These are phyloP conservation scores for Xiphophorus couchianus DNA, from an alignment of 2,113 vertebrate genomes.

Conservation along the genomic window DNA sequence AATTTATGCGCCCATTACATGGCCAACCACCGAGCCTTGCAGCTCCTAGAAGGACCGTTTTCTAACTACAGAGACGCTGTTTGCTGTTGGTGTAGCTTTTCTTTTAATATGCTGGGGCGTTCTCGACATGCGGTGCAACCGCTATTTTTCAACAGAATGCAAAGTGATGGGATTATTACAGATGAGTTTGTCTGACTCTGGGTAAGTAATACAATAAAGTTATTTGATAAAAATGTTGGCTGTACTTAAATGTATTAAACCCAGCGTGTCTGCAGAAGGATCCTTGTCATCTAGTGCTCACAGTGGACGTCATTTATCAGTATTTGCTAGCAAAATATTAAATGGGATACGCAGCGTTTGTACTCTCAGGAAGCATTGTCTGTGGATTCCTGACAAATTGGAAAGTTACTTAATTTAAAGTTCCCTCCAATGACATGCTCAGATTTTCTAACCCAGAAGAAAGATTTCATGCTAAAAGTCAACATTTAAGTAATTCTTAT, in stretches of 20 bases:
- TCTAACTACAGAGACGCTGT: slow-evolving; percentile 42
- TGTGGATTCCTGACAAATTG: slow-evolving; percentile 14
- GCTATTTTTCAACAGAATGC: slow-evolving; percentile 70
- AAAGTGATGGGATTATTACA: slow-evolving; percentile 69
- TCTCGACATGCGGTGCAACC: slow-evolving; percentile 35
- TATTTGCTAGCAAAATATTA: slow-evolving; percentile 41
- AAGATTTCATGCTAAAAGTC: not conserved
- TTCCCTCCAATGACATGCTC: not conserved
- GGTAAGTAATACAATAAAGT: slow-evolving; percentile 70
- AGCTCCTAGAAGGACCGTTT: slow-evolving; percentile 55
- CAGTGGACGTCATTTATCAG: slow-evolving; percentile 60
- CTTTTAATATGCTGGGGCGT: slow-evolving; percentile 64
- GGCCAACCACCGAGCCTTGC: slow-evolving; percentile 56
- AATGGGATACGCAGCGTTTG: slow-evolving; percentile 26
- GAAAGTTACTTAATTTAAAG: slow-evolving; percentile 2
- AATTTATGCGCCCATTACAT: slow-evolving; percentile 42
- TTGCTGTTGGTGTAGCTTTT: slow-evolving; percentile 34
- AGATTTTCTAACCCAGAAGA: not conserved
- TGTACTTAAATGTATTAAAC: slow-evolving; percentile 57
- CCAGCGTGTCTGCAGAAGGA: slow-evolving; percentile 42
- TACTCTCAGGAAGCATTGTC: slow-evolving; percentile 4
- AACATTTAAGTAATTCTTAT: slow-evolving; percentile 11
- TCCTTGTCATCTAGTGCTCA: slow-evolving; percentile 56
- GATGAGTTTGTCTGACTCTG: slow-evolving; percentile 65
- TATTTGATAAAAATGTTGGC: slow-evolving; percentile 64